Percentiles rank a stretch among this genome's conserved stretches.
phyloP scores from a whole-genome alignment of 2,797 vertebrate genomes.

The Melanogrammus aeglefinus region DNA sequence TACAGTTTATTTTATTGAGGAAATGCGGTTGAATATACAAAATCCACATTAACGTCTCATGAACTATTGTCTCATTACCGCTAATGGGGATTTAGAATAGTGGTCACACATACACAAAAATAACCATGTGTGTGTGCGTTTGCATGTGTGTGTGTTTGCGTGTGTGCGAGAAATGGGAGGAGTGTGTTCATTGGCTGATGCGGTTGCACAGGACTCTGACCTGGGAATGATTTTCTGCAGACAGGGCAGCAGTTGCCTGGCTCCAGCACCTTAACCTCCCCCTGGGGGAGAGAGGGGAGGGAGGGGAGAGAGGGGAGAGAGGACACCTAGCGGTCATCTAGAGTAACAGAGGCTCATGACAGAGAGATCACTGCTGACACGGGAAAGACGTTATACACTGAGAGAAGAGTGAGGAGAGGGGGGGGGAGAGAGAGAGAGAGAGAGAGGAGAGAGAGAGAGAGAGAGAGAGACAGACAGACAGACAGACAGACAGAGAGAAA shows the following conservation, averaged over 20 bases:
- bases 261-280: constrained; percentile 77
- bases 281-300: constrained; percentile 60
- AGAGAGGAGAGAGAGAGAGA: constrained; percentile 9
- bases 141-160: not conserved
- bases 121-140: too few species aligned
- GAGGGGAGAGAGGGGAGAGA: too few species aligned
- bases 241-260: constrained; percentile 81
- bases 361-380: not conserved
- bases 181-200: not conserved
- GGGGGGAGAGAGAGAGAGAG: constrained; percentile 7
- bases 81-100: not conserved
- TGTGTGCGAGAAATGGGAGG: not conserved
- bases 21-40: not conserved
- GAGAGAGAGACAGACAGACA: constrained; percentile 2
- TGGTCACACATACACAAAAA: too few species aligned
- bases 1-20: not conserved
- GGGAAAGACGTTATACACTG: not conserved
- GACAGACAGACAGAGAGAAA: not conserved
- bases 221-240: constrained; percentile 72
- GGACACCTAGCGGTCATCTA: not conserved
- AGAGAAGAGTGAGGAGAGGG: not conserved
- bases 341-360: too few species aligned
- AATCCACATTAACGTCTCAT: not conserved
- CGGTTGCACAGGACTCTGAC: constrained; percentile 51
- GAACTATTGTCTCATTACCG: not conserved